A percentile compares a stretch with the other conserved stretches of the same genome.
Evolutionary conservation across 2,888 invertebrate genomes (phyloP).

Genomic region (Microplitis manilae): DNA sequence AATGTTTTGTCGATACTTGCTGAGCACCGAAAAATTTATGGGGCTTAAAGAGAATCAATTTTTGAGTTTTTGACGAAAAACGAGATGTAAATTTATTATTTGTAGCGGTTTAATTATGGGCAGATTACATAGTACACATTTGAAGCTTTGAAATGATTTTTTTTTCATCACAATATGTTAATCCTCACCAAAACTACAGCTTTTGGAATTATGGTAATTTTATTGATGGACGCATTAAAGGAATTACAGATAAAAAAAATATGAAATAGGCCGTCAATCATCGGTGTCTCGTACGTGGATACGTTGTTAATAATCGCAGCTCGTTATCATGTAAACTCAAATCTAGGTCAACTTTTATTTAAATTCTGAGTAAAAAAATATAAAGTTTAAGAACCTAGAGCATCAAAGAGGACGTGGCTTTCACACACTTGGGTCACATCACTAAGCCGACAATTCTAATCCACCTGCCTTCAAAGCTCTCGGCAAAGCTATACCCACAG

Average conservation of each 20-base stretch:
- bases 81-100: not conserved
- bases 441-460: not conserved
- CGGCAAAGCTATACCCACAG: not conserved
- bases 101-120: not conserved
- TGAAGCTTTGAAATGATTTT: not conserved
- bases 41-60: not conserved
- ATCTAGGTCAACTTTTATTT: slow-evolving; percentile 11
- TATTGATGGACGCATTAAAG: not conserved
- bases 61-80: not conserved
- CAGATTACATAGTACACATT: not conserved
- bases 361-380: not conserved
- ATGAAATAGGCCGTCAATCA: not conserved
- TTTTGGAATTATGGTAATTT: not conserved
- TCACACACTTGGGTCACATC: not conserved
- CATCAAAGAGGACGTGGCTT: not conserved
- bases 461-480: not conserved
- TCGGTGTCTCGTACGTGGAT: not conserved
- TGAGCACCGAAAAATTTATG: too few relatives aligned
- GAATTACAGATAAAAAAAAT: not conserved
- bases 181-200: not conserved
- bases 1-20: too few relatives aligned
- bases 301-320: not conserved
- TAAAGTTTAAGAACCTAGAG: not conserved
- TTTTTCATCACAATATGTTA: not conserved
- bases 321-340: not conserved